Conservation (phyloP, 2,888 invertebrate genomes). For the Drosophila nigritarsus region DNA sequence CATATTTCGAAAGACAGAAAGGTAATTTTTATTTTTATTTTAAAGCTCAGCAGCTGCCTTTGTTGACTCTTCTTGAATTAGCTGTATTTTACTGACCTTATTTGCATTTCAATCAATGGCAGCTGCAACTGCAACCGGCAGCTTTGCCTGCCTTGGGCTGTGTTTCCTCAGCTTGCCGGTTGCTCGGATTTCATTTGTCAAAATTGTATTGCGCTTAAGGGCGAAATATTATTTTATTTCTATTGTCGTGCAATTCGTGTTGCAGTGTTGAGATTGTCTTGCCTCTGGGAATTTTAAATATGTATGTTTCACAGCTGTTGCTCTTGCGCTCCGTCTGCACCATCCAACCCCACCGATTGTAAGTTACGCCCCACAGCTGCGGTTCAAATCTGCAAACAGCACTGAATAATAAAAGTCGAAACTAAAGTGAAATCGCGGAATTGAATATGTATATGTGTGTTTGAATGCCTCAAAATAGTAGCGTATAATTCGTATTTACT, state of each 20-base stretch:
- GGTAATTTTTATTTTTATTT: background rate
- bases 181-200: slow-evolving; percentile 56
- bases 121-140: slow-evolving; percentile 23
- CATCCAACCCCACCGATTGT: background rate
- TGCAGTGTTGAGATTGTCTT: slow-evolving; percentile 16
- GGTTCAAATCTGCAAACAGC: slow-evolving; percentile 44
- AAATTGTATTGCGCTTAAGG: slow-evolving; percentile 62
- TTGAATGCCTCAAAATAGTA: slow-evolving; percentile 32
- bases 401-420: slow-evolving; percentile 49
- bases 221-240: slow-evolving; percentile 29
- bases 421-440: slow-evolving; percentile 65
- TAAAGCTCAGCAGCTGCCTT: slow-evolving; percentile 7
- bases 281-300: slow-evolving; percentile 67
- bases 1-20: background rate
- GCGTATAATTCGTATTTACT: slow-evolving; percentile 59
- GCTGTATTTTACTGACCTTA: slow-evolving; percentile 25
- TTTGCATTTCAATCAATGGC: slow-evolving; percentile 21
- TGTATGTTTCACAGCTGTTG: slow-evolving; percentile 56
- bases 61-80: slow-evolving; percentile 22
- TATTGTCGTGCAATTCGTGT: slow-evolving; percentile 43
- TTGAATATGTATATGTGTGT: slow-evolving; percentile 47
- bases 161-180: slow-evolving; percentile 14
- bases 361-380: slow-evolving; percentile 19
- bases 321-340: slow-evolving; percentile 42
- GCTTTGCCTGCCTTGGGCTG: background rate